These are phyloP conservation scores for Bellardia bayeri DNA, from an alignment of 2,888 invertebrate species.

Conservation along the genomic window DNA sequence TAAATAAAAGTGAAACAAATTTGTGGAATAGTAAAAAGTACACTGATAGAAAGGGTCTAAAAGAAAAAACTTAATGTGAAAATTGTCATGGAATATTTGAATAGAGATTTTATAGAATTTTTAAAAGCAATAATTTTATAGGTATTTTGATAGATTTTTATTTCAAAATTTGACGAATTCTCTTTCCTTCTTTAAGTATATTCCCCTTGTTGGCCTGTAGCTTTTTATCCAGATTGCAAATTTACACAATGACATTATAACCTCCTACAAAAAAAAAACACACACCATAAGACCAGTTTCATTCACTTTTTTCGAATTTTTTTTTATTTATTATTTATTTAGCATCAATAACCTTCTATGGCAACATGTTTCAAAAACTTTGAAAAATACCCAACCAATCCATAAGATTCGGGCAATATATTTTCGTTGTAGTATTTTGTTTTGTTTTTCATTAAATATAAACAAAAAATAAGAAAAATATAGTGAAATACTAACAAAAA, in stretches of 20 bases:
- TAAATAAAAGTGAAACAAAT: constrained; percentile 6
- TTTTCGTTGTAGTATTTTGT: constrained; percentile 36
- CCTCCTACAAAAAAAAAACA: constrained; percentile 41
- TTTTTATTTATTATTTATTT: constrained; percentile 51
- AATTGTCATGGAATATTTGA: no score
- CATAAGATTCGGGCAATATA: constrained; percentile 50
- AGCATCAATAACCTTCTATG: constrained; percentile 69
- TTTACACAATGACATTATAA: constrained; percentile 55
- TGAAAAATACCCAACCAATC: constrained; percentile 53
- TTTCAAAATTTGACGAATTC: no score
- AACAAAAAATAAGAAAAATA: constrained; percentile 18
- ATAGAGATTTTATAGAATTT: no score
- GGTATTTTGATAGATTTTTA: no score
- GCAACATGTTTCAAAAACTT: constrained; percentile 64
- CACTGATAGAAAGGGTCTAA: no score
- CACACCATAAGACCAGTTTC: constrained; percentile 61
- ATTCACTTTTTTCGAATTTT: constrained; percentile 41
- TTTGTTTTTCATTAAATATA: constrained; percentile 9
- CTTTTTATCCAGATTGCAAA: constrained; percentile 50
- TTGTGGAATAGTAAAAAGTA: no score
- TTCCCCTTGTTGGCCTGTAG: background rate
- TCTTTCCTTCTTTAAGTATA: background rate
- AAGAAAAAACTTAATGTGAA: no score
- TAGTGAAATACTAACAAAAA: constrained; percentile 1
- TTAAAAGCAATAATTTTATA: no score